Conservation (phyloP, 2,888 invertebrate species). For the Nomada fabriciana region DNA sequence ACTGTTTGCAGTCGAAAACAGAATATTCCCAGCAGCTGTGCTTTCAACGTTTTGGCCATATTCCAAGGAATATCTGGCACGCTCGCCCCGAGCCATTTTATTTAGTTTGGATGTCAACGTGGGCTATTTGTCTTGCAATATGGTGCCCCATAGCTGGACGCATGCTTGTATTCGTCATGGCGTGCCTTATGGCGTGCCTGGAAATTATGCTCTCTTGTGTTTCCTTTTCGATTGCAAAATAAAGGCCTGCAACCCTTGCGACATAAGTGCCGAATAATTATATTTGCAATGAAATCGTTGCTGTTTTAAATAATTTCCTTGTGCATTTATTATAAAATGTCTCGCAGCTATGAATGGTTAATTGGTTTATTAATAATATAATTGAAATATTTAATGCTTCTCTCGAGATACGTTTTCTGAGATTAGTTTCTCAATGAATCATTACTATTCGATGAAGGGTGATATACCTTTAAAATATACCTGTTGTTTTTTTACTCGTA, state of each 20-base stretch:
- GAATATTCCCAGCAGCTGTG: constrained; percentile 24
- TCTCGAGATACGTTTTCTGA: constrained; percentile 14
- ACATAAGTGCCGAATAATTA: not conserved
- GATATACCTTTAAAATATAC: no score
- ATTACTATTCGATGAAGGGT: not conserved
- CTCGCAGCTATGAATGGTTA: not conserved
- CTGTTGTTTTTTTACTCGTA: no score
- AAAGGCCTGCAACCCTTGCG: not conserved
- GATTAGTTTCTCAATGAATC: not conserved
- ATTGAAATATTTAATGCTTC: not conserved
- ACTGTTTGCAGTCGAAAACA: constrained; percentile 37
- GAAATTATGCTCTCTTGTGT: constrained; percentile 20
- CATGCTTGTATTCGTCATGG: constrained; percentile 27
- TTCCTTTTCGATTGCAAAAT: constrained; percentile 21
- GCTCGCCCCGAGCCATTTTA: constrained; percentile 24
- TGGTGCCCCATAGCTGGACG: constrained; percentile 15
- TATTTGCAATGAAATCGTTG: no score
- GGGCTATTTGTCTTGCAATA: constrained; percentile 26
- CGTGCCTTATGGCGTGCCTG: constrained; percentile 12
- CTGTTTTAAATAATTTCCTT: no score
- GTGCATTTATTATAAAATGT: not conserved
- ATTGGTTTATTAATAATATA: not conserved
- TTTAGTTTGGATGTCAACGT: constrained; percentile 15
- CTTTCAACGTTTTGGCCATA: constrained; percentile 36
- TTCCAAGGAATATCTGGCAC: constrained; percentile 13